phyloP scores from a whole-genome alignment of 2,797 vertebrate genomes.

The Periophthalmus magnuspinnatus region DNA sequence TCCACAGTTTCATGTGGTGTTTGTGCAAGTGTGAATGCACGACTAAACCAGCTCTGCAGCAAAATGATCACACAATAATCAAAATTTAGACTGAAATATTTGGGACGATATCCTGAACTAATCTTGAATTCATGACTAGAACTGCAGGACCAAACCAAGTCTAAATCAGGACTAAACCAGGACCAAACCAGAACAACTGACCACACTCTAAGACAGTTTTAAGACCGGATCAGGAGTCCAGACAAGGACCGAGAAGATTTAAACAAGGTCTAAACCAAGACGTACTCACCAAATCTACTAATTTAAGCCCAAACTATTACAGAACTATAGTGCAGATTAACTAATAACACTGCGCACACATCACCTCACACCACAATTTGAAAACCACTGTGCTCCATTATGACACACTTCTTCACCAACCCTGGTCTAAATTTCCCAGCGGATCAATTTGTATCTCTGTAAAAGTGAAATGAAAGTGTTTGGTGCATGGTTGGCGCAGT shows the following conservation, averaged over 20 bases:
- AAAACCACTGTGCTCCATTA: conserved; percentile 10
- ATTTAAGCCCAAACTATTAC: neutral
- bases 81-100: neutral
- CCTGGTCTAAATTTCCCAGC: conserved; percentile 3
- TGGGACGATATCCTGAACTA: neutral
- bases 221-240: too few species aligned
- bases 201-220: too few species aligned
- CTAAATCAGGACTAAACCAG: too few species aligned
- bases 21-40: too few species aligned
- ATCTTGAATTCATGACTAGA: neutral
- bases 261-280: neutral
- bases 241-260: neutral
- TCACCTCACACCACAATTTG: neutral
- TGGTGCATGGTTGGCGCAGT: conserved; percentile 58
- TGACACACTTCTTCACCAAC: neutral
- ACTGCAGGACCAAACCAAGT: neutral
- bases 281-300: neutral
- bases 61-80: too few species aligned
- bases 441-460: conserved; percentile 18
- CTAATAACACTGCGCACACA: neutral
- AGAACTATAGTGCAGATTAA: neutral
- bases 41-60: too few species aligned
- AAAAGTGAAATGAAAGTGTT: conserved; percentile 40
- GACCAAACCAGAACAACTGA: too few species aligned
- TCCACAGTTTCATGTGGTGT: too few species aligned